Evolutionary conservation across 1,140 invertebrate genomes (phyloP), one percentile per base, ranked within the genome.

Genomic region (Aphelinus certus): DNA sequence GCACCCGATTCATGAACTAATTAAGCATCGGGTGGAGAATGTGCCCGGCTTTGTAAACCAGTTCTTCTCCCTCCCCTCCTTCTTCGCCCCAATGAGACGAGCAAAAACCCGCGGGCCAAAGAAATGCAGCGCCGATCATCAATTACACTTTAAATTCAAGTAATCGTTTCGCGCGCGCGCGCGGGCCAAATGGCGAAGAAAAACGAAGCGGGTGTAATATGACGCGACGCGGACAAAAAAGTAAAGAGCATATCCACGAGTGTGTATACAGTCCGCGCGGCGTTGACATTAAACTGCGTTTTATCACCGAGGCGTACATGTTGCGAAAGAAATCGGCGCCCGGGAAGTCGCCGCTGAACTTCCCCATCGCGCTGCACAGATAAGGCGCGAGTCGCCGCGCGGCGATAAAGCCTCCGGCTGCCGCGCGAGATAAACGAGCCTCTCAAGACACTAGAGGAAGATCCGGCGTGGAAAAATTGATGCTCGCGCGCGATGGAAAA

Each of bases 81-180:
- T 26, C 26, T 26, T 64, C 62, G 9, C 62, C 9, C 26, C 26
- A 26, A 26, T 26, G 26, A 26, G 26, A 26, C 47, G n/a, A 51
- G 42, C 1, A 55, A 3, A 55, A 55, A 71, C n/a, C 26, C 26
- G 26, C 26, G 26, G 26, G 26, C 26, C 26, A 2, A 55, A 71
- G 10, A 43, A 69, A 45, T 43, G 57, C 7, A 2, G 3, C 51
- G 26, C 6, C 26, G 53, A 65, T 57, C 70, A 57, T 72, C 62
- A 57, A 72, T 72, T 72, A 64, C 9, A 56, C 55, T 71, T 63
- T 26, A 26, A 63, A 62, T 71, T n/a, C 5, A 3, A 55, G 53
- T 57, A 67, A 57, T 67, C 7, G 7, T 43, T 26, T 10, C 1
- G 49, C 10, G 49, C 7, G 26, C 26, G 0, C n/a, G 48, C 48